These are phyloP conservation scores for Heliocidaris tuberculata DNA, from an alignment of 35 echinoderm and acorn worm species.

Conservation along the genomic window DNA sequence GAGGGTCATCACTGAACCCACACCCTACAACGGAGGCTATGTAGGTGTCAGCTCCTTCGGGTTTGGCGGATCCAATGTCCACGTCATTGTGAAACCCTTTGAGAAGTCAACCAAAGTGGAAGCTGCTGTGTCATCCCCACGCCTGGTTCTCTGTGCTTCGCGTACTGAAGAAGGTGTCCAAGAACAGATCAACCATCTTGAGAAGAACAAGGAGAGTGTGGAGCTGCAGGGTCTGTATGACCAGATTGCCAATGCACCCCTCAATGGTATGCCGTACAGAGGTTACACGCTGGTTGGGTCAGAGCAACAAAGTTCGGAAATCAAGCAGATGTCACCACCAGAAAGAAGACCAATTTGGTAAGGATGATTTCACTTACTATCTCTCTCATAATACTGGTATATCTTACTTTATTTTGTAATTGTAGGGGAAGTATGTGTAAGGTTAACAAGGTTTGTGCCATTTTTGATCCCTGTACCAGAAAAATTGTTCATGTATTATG, in stretches of 20 bases:
- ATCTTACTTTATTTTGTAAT: background rate
- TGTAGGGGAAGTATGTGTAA: too few species aligned
- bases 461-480: too few species aligned
- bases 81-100: slow-evolving; percentile 73
- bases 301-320: slow-evolving; percentile 11
- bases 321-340: slow-evolving; percentile 25
- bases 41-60: slow-evolving; percentile 89
- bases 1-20: slow-evolving; percentile 79
- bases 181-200: slow-evolving; percentile 46
- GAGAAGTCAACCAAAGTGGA: background rate
- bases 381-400: background rate
- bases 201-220: slow-evolving; percentile 24
- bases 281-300: slow-evolving; percentile 59
- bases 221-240: slow-evolving; percentile 51
- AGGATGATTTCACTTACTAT: background rate
- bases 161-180: slow-evolving; percentile 68
- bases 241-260: slow-evolving; percentile 57
- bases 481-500: too few species aligned
- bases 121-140: background rate
- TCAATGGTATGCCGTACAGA: slow-evolving; percentile 54
- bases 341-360: slow-evolving; percentile 69
- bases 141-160: slow-evolving; percentile 58
- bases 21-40: slow-evolving; percentile 60
- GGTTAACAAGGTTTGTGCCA: too few species aligned
- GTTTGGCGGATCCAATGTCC: slow-evolving; percentile 88